Evolutionary conservation across 2,888 invertebrate genomes (phyloP).

Genomic region (Galerucella calmariensis): DNA sequence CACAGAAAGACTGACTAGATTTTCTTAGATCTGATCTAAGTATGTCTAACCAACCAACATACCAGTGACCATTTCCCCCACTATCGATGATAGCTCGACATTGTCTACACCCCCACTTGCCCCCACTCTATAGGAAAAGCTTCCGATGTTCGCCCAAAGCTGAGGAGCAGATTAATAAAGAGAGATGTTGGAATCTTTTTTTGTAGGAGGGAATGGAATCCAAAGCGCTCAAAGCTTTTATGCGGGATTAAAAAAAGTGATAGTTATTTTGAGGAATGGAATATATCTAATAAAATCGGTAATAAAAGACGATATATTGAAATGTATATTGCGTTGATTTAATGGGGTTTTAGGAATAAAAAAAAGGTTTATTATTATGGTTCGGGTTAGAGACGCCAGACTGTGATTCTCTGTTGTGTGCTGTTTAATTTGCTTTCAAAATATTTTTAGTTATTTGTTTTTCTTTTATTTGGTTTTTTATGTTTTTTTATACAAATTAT

Average conservation of each 20-base stretch:
- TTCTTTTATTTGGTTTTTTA: constrained; percentile 10
- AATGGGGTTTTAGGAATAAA: constrained; percentile 43
- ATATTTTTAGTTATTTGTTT: neutral
- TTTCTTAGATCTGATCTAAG: constrained; percentile 22
- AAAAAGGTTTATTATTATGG: constrained; percentile 42
- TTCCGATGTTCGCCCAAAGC: constrained; percentile 44
- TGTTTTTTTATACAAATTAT: too few species aligned
- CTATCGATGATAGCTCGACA: constrained; percentile 15
- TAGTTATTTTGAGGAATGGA: constrained; percentile 49
- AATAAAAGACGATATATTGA: constrained; percentile 50
- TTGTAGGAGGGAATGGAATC: constrained; percentile 30
- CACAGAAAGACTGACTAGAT: constrained; percentile 20
- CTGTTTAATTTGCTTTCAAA: constrained; percentile 28
- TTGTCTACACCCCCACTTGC: constrained; percentile 55
- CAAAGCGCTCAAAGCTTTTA: constrained; percentile 47
- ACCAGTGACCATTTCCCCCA: constrained; percentile 24
- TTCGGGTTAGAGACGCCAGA: constrained; percentile 32
- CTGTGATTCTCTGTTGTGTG: constrained; percentile 18
- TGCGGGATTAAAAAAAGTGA: constrained; percentile 52
- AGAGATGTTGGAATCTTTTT: neutral
- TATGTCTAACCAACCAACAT: neutral
- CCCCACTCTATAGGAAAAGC: constrained; percentile 46
- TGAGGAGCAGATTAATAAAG: constrained; percentile 47
- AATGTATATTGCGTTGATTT: constrained; percentile 42
- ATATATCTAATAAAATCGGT: constrained; percentile 45